Conservation (phyloP, 2,888 invertebrate species). For the Bugula neritina region DNA sequence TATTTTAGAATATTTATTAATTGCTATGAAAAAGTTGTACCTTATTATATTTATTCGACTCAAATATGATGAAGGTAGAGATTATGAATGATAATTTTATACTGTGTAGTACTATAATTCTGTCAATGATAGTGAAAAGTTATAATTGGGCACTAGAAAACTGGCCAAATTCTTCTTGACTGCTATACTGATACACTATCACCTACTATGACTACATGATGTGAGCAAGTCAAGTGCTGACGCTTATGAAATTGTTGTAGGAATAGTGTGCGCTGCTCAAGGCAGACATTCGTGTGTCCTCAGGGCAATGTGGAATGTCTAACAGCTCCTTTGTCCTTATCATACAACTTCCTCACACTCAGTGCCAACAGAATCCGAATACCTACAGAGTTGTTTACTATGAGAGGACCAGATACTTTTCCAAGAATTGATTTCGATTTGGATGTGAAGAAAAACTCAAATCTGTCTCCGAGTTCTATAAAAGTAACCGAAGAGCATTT, state of each 20-base stretch:
- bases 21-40: no score
- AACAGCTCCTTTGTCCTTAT: slow-evolving; percentile 75
- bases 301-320: slow-evolving; percentile 70
- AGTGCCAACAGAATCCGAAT: slow-evolving; percentile 65
- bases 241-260: slow-evolving; percentile 19
- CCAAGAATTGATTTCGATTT: slow-evolving; percentile 71
- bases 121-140: no score
- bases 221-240: no score
- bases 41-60: no score
- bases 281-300: slow-evolving; percentile 66
- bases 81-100: no score
- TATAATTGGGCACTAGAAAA: no score
- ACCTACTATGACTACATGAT: no score
- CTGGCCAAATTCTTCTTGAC: no score
- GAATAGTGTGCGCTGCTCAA: slow-evolving; percentile 64
- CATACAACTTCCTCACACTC: slow-evolving; percentile 88
- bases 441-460: slow-evolving; percentile 59
- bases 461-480: slow-evolving; percentile 55
- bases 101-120: no score
- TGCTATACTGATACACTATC: no score
- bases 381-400: slow-evolving; percentile 71
- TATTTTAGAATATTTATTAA: no score
- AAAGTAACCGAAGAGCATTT: slow-evolving; percentile 50
- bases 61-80: no score
- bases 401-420: slow-evolving; percentile 71